Evolutionary conservation across 2,888 invertebrate genomes (phyloP).

Genomic region (Eilema depressum): DNA sequence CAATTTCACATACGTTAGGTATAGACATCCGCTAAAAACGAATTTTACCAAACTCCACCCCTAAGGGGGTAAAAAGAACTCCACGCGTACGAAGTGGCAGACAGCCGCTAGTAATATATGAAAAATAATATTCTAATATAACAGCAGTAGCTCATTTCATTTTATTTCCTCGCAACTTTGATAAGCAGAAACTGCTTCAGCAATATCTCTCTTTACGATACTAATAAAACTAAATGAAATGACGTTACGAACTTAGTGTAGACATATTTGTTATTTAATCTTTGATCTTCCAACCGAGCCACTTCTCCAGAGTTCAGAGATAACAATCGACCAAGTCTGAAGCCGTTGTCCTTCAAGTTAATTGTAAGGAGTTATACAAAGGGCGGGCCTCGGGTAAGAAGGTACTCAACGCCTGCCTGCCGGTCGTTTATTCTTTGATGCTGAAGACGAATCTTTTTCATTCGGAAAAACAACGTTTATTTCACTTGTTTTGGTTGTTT

Average conservation of each 20-base stretch:
- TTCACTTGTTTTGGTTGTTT: slow-evolving; percentile 51
- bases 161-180: background rate
- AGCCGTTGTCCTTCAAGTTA: slow-evolving; percentile 63
- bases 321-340: slow-evolving; percentile 62
- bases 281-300: slow-evolving; percentile 57
- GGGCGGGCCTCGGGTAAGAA: slow-evolving; percentile 55
- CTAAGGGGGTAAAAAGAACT: no score
- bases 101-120: no score
- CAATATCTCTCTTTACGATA: slow-evolving; percentile 29
- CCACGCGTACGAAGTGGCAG: no score
- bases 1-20: no score
- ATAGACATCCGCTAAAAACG: no score
- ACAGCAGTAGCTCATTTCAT: background rate
- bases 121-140: no score
- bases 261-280: slow-evolving; percentile 54
- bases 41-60: no score
- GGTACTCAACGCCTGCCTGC: slow-evolving; percentile 58
- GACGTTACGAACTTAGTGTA: slow-evolving; percentile 30
- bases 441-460: slow-evolving; percentile 56
- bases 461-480: slow-evolving; percentile 51
- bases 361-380: slow-evolving; percentile 66
- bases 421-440: slow-evolving; percentile 56
- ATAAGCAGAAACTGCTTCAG: background rate
- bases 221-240: slow-evolving; percentile 39
- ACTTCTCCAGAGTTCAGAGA: slow-evolving; percentile 59